These are phyloP conservation scores for Grallaria varia DNA, from an alignment of 2,113 vertebrate species.

Conservation along the genomic window DNA sequence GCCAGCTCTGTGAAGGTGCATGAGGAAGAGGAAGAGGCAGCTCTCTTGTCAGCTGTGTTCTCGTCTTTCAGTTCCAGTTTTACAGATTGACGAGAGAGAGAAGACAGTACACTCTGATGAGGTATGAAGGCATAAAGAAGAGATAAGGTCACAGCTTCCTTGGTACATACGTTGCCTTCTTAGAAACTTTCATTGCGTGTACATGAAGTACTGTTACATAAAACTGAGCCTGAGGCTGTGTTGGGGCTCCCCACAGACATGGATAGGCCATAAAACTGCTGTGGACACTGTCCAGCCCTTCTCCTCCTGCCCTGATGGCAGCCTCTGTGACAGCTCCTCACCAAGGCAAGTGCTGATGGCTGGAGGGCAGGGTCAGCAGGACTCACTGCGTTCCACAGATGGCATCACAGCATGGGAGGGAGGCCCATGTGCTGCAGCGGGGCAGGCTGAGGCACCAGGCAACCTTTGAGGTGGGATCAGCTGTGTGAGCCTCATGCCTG, in stretches of 20 bases:
- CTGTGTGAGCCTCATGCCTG: neutral
- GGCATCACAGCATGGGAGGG: rapidly evolving
- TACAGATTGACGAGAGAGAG: neutral
- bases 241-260: neutral
- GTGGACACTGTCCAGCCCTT: neutral
- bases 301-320: neutral
- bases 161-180: rapidly evolving
- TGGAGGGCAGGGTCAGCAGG: neutral
- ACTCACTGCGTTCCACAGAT: rapidly evolving
- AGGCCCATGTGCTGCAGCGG: rapidly evolving
- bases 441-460: neutral
- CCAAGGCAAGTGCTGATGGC: neutral
- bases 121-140: neutral
- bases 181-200: neutral
- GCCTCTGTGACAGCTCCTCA: neutral
- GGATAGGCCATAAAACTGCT: neutral
- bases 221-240: neutral
- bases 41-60: neutral
- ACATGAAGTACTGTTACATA: neutral
- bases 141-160: neutral
- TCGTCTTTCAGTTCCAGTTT: neutral
- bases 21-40: neutral
- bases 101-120: neutral
- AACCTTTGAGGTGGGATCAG: neutral
- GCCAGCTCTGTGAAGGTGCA: neutral